These are phyloP conservation scores for Simalia tracyae DNA, from an alignment of 2,797 vertebrate genomes.

Conservation along the genomic window DNA sequence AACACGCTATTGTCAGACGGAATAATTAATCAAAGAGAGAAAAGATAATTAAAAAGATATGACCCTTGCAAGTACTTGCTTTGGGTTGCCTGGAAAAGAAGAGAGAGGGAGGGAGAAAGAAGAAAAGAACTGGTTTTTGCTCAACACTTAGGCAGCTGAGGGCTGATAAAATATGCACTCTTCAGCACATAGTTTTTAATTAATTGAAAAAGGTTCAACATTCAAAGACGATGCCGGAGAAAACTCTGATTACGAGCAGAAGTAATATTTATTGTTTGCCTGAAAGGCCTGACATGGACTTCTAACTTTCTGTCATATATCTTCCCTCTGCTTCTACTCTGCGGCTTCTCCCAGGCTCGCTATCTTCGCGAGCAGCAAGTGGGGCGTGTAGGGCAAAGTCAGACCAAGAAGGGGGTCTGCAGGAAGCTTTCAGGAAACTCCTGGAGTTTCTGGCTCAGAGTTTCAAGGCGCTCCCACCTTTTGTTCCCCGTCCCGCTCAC, in stretches of 20 bases:
- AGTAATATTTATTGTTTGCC: slow-evolving; percentile 86
- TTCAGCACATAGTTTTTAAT: slow-evolving; percentile 91
- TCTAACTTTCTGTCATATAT: slow-evolving; percentile 77
- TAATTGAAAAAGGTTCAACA: slow-evolving; percentile 94
- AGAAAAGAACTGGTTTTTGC: slow-evolving; percentile 80
- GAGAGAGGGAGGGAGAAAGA: neutral
- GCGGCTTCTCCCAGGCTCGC: slow-evolving; percentile 64
- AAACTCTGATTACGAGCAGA: slow-evolving; percentile 82
- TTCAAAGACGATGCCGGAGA: slow-evolving; percentile 81
- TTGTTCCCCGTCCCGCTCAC: neutral
- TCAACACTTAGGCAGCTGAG: slow-evolving; percentile 85
- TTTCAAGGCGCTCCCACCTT: slow-evolving; percentile 45
- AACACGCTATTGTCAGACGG: slow-evolving; percentile 95
- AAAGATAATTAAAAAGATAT: slow-evolving; percentile 99
- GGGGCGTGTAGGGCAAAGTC: slow-evolving; percentile 33
- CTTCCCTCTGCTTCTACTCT: slow-evolving; percentile 64
- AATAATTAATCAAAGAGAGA: slow-evolving; percentile 99
- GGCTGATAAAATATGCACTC: slow-evolving; percentile 91
- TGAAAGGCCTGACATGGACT: slow-evolving; percentile 77
- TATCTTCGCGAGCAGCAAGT: slow-evolving; percentile 63
- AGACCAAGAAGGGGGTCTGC: slow-evolving; percentile 46
- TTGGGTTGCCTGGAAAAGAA: slow-evolving; percentile 85
- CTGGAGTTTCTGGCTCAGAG: slow-evolving; percentile 53
- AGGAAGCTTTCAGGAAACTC: neutral
- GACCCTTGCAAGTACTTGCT: slow-evolving; percentile 98